Base-by-base conservation (phyloP, 2,888 invertebrate species). In the Leptodirus hochenwartii region DNA sequence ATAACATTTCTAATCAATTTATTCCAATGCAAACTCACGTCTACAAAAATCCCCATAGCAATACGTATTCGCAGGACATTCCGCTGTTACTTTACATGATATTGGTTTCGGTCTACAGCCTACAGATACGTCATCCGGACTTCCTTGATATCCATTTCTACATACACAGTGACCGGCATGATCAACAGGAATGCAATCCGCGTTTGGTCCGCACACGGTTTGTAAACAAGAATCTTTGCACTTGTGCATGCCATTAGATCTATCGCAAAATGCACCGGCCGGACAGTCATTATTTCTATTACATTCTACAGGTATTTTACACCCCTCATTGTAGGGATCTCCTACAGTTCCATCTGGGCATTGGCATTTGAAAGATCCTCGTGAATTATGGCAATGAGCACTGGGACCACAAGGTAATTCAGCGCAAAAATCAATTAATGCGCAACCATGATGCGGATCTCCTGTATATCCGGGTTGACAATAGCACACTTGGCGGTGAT, bases 381-480 rank as follows among this genome's bases (percentile, higher is more conserved):
- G 66, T 1, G 73, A 66, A 50, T 84, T 90, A 39, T 69, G 70
- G 50, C 90, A 91, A 37, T 66, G 57, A 1, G 85, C 78, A 32
- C 78, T 78, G 25, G 74, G 70, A 4, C 79, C 82, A 49, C 87
- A 87, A 5, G 82, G 82, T 23, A 67, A 66, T 40, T 70, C 67
- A 27, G 66, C 64, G 46, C 87, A 88, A 52, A 75, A 81, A 54
- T 87, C 78, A 30, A 85, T 71, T 30, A 74, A 56, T 29, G 62
- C 57, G 45, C 88, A 88, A 13, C 72, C 73, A 15, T 56, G 58
- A 6, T 64, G 56, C 2, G 85, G 73, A 51, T 85, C 73, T 3
- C 85, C 87, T 1, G 80, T 80, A 45, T 69, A 85, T 1, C 87
- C 87, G 8, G 87, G 85, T 54, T 84, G 84, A 49, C 88, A 88